Conservation (phyloP, 2,888 invertebrate species). For the Drosophila melanosoma region DNA sequence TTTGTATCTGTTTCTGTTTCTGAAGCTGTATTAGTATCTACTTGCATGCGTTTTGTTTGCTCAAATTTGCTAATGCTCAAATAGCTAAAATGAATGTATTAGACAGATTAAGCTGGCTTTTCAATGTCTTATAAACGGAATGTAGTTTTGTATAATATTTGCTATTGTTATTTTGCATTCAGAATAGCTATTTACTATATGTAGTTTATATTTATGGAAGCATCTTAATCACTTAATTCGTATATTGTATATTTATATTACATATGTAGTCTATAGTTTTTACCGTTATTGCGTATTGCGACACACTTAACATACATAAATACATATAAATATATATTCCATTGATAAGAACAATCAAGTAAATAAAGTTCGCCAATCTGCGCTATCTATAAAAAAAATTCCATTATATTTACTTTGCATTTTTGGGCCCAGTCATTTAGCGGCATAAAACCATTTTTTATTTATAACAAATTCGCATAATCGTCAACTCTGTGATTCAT, state of each 20-base stretch:
- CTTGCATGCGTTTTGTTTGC: neutral
- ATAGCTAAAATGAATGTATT: neutral
- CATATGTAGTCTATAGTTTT: neutral
- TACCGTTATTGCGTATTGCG: neutral
- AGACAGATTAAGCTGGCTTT: neutral
- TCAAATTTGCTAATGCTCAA: neutral
- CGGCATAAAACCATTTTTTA: no score
- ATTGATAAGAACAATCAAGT: constrained; percentile 19
- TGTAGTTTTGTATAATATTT: neutral
- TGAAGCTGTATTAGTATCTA: neutral
- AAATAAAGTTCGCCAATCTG: constrained; percentile 1
- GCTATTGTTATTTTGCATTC: neutral
- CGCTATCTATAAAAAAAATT: neutral
- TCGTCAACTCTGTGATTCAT: neutral
- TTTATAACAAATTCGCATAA: neutral
- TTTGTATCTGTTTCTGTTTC: neutral
- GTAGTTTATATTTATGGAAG: neutral
- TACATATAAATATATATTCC: neutral
- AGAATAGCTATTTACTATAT: no score
- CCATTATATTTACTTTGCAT: neutral
- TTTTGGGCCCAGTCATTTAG: neutral
- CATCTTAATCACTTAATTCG: neutral
- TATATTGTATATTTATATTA: neutral
- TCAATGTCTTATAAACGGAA: neutral
- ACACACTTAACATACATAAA: neutral